Percentiles rank a stretch among this genome's conserved stretches.
These are phyloP conservation scores for Drosophila neotestacea DNA, from an alignment of 2,888 invertebrate genomes.

Conservation along the genomic window DNA sequence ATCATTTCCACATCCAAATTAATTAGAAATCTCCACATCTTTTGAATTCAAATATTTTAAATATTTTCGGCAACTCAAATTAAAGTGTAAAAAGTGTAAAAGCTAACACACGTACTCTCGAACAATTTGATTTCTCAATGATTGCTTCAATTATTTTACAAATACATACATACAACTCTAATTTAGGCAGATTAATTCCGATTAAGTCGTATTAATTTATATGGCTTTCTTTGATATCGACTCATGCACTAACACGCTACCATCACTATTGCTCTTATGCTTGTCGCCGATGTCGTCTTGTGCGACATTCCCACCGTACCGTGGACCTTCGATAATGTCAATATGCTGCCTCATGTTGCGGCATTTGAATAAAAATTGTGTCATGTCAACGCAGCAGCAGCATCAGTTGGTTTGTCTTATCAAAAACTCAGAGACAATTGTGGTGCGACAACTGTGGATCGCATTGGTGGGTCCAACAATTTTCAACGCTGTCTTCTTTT, in stretches of 20 bases:
- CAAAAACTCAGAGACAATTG: constrained; percentile 58
- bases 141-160: no score
- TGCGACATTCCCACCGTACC: constrained; percentile 78
- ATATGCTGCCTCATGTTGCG: constrained; percentile 74
- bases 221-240: no score
- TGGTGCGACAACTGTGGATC: constrained; percentile 47
- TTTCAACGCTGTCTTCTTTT: constrained; percentile 60
- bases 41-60: no score
- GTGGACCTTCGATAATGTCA: constrained; percentile 56
- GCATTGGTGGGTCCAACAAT: constrained; percentile 53
- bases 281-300: constrained; percentile 54
- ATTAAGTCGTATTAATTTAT: no score
- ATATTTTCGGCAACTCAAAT: no score
- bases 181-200: no score
- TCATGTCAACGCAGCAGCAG: constrained; percentile 62
- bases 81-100: no score
- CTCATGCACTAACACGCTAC: not conserved
- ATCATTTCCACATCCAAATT: no score
- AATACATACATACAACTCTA: no score
- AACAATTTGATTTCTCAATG: no score
- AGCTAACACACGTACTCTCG: no score
- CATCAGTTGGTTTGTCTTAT: constrained; percentile 55
- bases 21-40: no score
- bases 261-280: constrained; percentile 18
- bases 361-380: constrained; percentile 81